phyloP scores from a whole-genome alignment of 2,888 invertebrate species.

The Dorcus hopei region DNA sequence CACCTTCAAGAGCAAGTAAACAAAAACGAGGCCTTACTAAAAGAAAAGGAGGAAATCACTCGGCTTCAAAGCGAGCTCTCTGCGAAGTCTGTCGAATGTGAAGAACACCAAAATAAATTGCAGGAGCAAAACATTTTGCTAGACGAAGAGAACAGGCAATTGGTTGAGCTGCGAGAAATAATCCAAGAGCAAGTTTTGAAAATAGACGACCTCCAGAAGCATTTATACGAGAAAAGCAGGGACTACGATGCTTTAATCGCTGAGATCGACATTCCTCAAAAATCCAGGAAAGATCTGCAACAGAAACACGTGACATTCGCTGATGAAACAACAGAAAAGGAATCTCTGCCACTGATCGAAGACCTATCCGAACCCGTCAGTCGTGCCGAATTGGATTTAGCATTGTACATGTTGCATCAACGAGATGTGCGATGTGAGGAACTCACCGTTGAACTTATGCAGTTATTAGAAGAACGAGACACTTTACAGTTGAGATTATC shows the following conservation, averaged over 20 bases:
- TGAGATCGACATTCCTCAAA: conserved; percentile 39
- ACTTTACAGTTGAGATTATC: conserved; percentile 79
- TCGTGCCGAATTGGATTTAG: conserved; percentile 71
- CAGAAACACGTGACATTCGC: conserved; percentile 17
- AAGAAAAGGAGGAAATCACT: conserved; percentile 12
- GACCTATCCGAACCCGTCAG: conserved; percentile 39
- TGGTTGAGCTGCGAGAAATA: conserved; percentile 58
- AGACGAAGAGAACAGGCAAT: conserved; percentile 56
- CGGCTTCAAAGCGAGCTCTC: conserved; percentile 51
- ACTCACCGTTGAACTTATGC: conserved; percentile 78
- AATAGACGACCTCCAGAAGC: conserved; percentile 69
- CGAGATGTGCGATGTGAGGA: conserved; percentile 84
- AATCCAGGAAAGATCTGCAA: conserved; percentile 29
- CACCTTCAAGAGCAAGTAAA: conserved; percentile 30
- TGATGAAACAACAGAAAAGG: conserved; percentile 8
- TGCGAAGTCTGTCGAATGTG: conserved; percentile 54
- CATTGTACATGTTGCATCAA: conserved; percentile 81
- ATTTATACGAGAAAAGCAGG: conserved; percentile 59
- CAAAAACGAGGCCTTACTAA: conserved; percentile 11
- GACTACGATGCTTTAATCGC: conserved; percentile 55
- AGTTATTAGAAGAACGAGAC: conserved; percentile 80
- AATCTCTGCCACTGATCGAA: conserved; percentile 21
- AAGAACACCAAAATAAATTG: conserved; percentile 53
- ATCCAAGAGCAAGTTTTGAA: conserved; percentile 70
- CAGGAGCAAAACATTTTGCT: conserved; percentile 54